These are phyloP conservation scores for Penaeus monodon DNA, from an alignment of 2,888 invertebrate species.

Conservation along the genomic window DNA sequence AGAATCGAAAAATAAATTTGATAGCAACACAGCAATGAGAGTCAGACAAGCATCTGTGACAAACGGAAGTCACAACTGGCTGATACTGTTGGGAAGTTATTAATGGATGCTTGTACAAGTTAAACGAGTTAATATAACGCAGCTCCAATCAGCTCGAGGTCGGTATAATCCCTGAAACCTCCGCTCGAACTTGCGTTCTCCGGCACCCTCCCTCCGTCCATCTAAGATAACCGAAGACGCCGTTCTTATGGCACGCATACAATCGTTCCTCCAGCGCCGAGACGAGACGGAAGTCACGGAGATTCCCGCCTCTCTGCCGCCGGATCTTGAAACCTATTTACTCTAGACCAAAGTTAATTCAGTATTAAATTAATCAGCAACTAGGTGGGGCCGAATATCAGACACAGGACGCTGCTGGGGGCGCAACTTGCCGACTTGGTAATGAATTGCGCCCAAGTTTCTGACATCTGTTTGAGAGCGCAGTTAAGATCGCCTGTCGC, in stretches of 20 bases:
- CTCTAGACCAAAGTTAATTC: conserved; percentile 57
- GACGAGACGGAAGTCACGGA: too few species aligned
- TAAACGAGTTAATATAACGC: neutral
- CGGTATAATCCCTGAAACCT: too few species aligned
- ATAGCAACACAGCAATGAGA: neutral
- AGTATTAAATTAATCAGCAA: conserved; percentile 59
- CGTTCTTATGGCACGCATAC: neutral
- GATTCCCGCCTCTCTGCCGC: conserved; percentile 26
- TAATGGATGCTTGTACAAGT: conserved; percentile 22
- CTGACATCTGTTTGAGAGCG: conserved; percentile 46
- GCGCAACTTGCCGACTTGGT: conserved; percentile 51
- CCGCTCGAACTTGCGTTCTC: neutral
- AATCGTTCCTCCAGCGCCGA: neutral
- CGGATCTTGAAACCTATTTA: conserved; percentile 58
- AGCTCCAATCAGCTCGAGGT: neutral
- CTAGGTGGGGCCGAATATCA: conserved; percentile 54
- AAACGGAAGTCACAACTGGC: neutral
- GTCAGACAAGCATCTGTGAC: neutral
- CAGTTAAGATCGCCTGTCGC: conserved; percentile 41
- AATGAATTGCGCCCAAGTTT: conserved; percentile 56
- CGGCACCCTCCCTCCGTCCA: neutral
- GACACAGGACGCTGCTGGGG: conserved; percentile 53
- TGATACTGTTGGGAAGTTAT: conserved; percentile 18
- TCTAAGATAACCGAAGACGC: neutral
- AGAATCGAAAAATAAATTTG: too few species aligned